Evolutionary conservation across 2,888 invertebrate species (phyloP).

Genomic region (Hirtodrosophila alboralis): DNA sequence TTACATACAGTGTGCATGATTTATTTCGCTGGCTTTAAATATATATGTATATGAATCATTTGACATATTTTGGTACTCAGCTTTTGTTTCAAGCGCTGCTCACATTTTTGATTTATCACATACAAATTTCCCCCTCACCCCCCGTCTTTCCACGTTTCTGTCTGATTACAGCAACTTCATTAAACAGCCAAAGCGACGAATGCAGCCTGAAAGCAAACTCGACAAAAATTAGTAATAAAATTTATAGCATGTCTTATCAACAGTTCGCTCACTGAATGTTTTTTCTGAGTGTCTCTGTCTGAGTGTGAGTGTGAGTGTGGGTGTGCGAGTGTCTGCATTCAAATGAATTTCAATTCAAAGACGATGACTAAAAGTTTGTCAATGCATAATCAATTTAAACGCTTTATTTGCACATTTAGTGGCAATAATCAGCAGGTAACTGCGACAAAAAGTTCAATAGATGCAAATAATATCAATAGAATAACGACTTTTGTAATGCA

Average conservation of each 20-base stretch:
- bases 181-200: constrained; percentile 28
- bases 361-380: constrained; percentile 32
- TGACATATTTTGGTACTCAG: constrained; percentile 57
- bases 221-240: constrained; percentile 74
- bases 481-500: not conserved
- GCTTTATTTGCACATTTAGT: constrained; percentile 40
- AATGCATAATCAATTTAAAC: constrained; percentile 48
- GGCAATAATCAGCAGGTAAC: constrained; percentile 25
- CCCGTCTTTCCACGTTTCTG: not conserved
- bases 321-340: constrained; percentile 42
- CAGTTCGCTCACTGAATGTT: constrained; percentile 9
- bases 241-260: constrained; percentile 72
- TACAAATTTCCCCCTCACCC: constrained; percentile 29
- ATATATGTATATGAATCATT: constrained; percentile 79
- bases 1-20: constrained; percentile 51
- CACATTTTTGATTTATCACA: constrained; percentile 64
- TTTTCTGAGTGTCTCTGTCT: constrained; percentile 9
- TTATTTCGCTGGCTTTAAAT: constrained; percentile 68
- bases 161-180: constrained; percentile 40
- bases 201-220: constrained; percentile 50
- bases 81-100: constrained; percentile 57
- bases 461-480: constrained; percentile 17
- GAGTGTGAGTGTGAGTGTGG: constrained; percentile 18
- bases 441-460: constrained; percentile 16
- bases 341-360: constrained; percentile 38